Conservation (phyloP, 2,113 vertebrate species). For the Myrmecophaga tridactyla region DNA sequence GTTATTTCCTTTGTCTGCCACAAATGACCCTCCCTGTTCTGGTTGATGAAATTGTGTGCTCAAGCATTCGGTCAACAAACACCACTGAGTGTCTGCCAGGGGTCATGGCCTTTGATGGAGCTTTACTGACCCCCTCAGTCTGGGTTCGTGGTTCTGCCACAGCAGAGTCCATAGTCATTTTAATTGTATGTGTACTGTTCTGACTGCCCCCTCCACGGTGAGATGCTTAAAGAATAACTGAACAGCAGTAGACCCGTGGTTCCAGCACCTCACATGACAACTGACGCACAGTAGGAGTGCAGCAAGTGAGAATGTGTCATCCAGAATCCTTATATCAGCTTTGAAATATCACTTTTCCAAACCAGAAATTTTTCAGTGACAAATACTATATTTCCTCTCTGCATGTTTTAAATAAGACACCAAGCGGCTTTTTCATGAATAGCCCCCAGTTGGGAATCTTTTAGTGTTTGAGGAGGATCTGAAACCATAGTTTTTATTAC, state of each 20-base stretch:
- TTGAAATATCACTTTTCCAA: not conserved
- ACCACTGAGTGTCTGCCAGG: too few species aligned
- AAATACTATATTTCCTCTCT: not conserved
- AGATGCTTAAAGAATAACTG: not conserved
- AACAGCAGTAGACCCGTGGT: not conserved
- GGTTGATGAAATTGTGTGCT: not conserved
- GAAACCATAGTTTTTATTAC: too few species aligned
- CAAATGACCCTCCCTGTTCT: not conserved
- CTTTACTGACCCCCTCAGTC: not conserved
- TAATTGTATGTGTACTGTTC: not conserved
- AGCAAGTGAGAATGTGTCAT: too few species aligned
- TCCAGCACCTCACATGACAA: not conserved
- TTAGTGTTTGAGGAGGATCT: not conserved
- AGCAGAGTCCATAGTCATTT: not conserved
- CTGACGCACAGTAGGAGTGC: not conserved
- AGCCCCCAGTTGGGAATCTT: not conserved
- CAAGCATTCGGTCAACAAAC: not conserved
- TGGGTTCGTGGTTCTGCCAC: not conserved
- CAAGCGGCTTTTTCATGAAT: not conserved
- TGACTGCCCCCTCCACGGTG: fast-evolving
- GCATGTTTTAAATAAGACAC: not conserved
- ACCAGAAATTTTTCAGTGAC: not conserved
- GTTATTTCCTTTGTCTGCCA: not conserved
- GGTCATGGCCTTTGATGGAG: not conserved
- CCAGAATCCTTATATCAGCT: not conserved